Base-by-base conservation (phyloP, 2,888 invertebrate species). In the Cephus pygmeus region DNA sequence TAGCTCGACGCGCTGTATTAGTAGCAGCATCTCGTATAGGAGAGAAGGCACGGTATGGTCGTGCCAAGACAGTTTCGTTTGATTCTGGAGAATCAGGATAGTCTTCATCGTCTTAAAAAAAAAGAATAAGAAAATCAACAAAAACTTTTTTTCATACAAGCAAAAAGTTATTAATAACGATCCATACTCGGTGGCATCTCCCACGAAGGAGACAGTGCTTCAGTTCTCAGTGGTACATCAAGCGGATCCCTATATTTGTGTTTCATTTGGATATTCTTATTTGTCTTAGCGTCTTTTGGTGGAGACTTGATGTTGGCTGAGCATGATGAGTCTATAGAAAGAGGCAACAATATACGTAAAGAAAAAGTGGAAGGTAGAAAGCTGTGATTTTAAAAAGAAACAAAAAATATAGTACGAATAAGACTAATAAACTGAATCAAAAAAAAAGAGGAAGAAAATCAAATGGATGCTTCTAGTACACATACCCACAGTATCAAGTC, bases 1-100 rank as follows among this genome's bases (percentile, higher is more conserved):
- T 84, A 40, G 82, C 81, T 34, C 80, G 79, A 75, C 89, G 88
- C 4, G 85, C 82, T 9, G 90, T 91, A 76, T 91, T 91, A 69
- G 90, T 91, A 30, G 87, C 90, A 36, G 87, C 88, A 77, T 91
- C 90, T 69, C 88, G 86, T 4, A 90, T 90, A 30, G 91, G 90
- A n/a, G 91, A 91, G 74, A 91, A 85, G 4, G 90, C 83, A 56
- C 88, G 87, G 71, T 85, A 88, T 0, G 91, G 90, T 35, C 88
- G 87, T 15, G 89, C 89, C 69, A 91, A 82, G 74, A 91, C 87
- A 6, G 91, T 91, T 83, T 91, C 91, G 77, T 90, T 90, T 0
- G 91, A 91, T 81, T 91, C 91, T 0, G 91, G 91, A 30, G 91
- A 91, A 79, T 91, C 91, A 11, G 91, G 91, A 81, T 90, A 91